Base-by-base conservation (phyloP, 2,113 vertebrate species). In the Damaliscus lunatus region DNA sequence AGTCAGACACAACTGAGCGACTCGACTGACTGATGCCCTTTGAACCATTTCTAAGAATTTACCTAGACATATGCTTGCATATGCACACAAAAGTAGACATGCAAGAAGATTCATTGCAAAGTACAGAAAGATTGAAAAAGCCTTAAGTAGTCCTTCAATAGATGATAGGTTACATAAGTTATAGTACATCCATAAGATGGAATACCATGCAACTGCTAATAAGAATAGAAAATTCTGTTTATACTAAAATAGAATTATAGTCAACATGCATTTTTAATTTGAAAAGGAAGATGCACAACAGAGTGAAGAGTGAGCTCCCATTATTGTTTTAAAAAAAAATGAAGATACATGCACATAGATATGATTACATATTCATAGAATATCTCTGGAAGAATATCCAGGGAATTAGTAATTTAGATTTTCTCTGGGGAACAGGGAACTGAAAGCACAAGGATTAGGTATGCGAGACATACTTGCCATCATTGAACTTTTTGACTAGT, bases 91-190 rank as follows among this genome's bases (percentile, higher is more conserved):
- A 84, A 21, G 40, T 33, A 84, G 71, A 84, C 19, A 3, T 71
- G 13, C 5, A 95, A 82, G 53, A 93, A 82, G 83, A 78, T 77
- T 8, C 7, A n/a, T 55, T 94, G 19, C 43, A 83, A 94, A 31
- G 19, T 48, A 82, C 7, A 93, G 52, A 96, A 88, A 97, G 36
- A 92, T 43, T 88, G 23, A n/a, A 96, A 92, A 88, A 95, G 81
- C 23, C 1, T 16, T 81, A 74, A 91, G 87, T 25, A 77, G 46
- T 52, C 48, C 62, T 87, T 84, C 13, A 87, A 6, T n/a, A 90
- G 16, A 1, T 53, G n/a, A 55, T 90, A 12, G 27, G 16, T 88
- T 88, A 80, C 7, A 94, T 92, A 97, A 96, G 88, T 40, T 71
- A 43, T 83, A 52, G 5, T 57, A 85, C 10, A 59, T 48, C 4